Evolutionary conservation across 2,113 vertebrate genomes (phyloP), one percentile per base, ranked within the genome.

Genomic region (Tetraodon nigroviridis): DNA sequence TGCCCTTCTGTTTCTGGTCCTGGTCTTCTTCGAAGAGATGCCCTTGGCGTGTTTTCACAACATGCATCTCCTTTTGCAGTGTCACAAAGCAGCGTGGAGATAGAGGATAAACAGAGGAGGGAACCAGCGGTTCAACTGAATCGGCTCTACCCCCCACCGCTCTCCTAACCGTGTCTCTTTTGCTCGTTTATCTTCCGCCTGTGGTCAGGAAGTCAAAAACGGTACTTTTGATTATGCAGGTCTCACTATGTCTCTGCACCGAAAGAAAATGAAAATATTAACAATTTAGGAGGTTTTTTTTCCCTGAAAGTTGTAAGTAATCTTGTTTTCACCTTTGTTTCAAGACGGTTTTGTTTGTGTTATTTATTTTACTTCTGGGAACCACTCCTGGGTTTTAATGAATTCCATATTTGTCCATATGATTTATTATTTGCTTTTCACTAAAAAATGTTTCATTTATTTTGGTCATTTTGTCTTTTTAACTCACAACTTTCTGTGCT

Each of bases 141-240:
- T 45, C 44, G 59, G 21, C 40, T 52, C 77, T 74, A 61, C 79
- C 78, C 73, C 60, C 67, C 11, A 16, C 51, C 19, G 45, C 42
- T 21, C 21, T 71, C 51, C 44, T 73, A 42, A 40, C 21, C 55
- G 21, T 55, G n/a, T 40, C 69, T 65, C 13, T 62, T 12, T 29
- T 27, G 66, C 73, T 71, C 69, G 49, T 56, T 86, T 40, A 58
- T 70, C 64, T 15, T 71, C 13, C 11, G 6, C 61, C 69, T 86
- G 80, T 69, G 73, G 81, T 81, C 87, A 90, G 89, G 89, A 90
- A 90, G 86, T 88, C 68, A 47, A 76, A 50, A 47, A 45, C 80
- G 73, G 64, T 58, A 40, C 49, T 48, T 48, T 64, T 81, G 75
- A 3, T 37, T 37, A 37, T 37, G 32, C 10, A 12, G 2, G 32